Evolutionary conservation across 2,797 vertebrate genomes (phyloP), one percentile per base, ranked within the genome.

Genomic region (Acridotheres tristis): DNA sequence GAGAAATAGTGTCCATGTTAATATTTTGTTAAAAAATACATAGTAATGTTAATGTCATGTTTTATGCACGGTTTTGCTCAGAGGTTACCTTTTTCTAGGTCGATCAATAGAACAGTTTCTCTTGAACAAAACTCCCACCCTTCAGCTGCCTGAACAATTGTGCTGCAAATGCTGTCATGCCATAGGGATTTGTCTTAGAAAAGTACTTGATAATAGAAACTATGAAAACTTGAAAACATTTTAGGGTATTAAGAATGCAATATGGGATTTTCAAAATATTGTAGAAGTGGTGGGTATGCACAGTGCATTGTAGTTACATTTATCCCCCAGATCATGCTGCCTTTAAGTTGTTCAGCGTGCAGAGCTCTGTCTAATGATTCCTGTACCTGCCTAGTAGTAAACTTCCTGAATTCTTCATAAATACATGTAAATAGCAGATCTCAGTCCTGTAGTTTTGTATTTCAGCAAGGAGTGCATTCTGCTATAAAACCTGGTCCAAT

Each of bases 221-320:
- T 88, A 1, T 67, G 43, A 26, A 50, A 83, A 71, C 14, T 67
- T 77, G 11, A 15, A 67, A 59, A n/a, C 5, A 4, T 48, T 79
- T 58, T 63, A 21, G 58, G 36, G 12, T 50, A 47, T 45, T 62
- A 40, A 66, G 43, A 73, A 55, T 27, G 2, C 26, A 40, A 0
- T 86, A 7, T 43, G 11, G 29, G 4, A 0, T 2, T 16, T 25
- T 53, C 29, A 29, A 15, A 43, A 18, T 54, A 5, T 1, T 34
- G 36, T 51, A n/a, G 18, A 65, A 79, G 17, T 51, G 30, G 3
- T 32, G 10, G 22, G 5, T 54, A 14, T 17, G 10, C 3, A 5
- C 48, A 58, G 2, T 76, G 18, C 5, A 3, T 14, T 71, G 5
- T 45, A 25, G 34, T 85, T 80, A 25, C 7, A 2, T 55, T 69